These are phyloP conservation scores for Drosophila antonietae DNA, from an alignment of 2,888 invertebrate genomes.

Conservation along the genomic window DNA sequence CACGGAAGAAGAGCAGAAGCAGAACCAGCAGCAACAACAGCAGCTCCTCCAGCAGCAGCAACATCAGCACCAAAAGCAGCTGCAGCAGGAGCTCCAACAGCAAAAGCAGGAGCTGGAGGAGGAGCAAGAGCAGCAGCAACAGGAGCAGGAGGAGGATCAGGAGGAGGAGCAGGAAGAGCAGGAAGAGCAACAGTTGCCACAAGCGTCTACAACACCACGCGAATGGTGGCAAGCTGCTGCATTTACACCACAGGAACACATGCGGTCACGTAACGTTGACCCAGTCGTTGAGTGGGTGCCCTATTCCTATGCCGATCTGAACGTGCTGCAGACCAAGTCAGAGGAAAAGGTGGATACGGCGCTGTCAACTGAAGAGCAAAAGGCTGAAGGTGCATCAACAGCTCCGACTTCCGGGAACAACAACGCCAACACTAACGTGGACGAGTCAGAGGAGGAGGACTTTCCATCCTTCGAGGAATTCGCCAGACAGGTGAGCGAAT, in stretches of 20 bases:
- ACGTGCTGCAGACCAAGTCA: background rate
- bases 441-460: background rate
- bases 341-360: background rate
- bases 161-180: too few relatives aligned
- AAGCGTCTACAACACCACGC: background rate
- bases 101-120: background rate
- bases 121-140: background rate
- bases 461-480: conserved; percentile 47
- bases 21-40: background rate
- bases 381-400: background rate
- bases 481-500: conserved; percentile 34
- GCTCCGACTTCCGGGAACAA: background rate
- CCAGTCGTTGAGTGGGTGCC: conserved; percentile 20
- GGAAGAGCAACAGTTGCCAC: background rate
- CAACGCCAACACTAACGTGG: too few relatives aligned
- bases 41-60: too few relatives aligned
- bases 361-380: background rate
- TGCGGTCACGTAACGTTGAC: background rate
- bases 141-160: background rate
- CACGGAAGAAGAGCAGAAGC: background rate
- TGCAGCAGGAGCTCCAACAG: background rate
- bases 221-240: conserved; percentile 38
- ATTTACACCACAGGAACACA: conserved; percentile 18
- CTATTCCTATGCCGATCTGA: conserved; percentile 23
- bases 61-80: background rate